phyloP scores from a whole-genome alignment of 1,140 invertebrate genomes.

The Drosophila ananassae region DNA sequence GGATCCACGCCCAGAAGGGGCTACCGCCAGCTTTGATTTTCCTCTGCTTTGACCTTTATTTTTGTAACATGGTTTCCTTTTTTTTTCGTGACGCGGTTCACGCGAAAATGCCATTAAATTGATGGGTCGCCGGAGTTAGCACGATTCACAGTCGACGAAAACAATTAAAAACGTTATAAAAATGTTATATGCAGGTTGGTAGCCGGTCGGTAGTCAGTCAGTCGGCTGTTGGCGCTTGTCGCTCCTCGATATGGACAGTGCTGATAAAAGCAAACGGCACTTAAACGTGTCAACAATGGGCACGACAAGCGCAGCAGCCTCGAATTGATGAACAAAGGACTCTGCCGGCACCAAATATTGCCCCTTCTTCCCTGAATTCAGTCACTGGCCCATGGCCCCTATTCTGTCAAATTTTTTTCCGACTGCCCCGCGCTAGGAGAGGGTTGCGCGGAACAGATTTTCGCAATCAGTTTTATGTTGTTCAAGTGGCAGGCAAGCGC shows the following conservation, averaged over 20 bases:
- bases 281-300: constrained; percentile 81
- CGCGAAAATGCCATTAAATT: constrained; percentile 80
- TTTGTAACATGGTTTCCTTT: neutral
- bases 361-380: neutral
- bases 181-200: constrained; percentile 72
- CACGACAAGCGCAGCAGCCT: constrained; percentile 71
- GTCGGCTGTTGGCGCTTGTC: constrained; percentile 14
- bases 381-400: neutral
- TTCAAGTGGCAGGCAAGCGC: constrained; percentile 64
- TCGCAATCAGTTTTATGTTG: constrained; percentile 80
- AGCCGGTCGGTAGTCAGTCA: constrained; percentile 12
- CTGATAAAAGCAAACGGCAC: constrained; percentile 81
- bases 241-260: constrained; percentile 55
- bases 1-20: neutral
- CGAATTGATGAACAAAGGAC: constrained; percentile 65
- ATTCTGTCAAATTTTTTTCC: constrained; percentile 33
- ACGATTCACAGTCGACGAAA: constrained; percentile 72
- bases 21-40: constrained; percentile 58
- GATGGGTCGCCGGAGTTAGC: constrained; percentile 55
- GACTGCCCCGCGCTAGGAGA: constrained; percentile 13
- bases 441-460: constrained; percentile 69
- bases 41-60: constrained; percentile 1
- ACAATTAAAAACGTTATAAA: constrained; percentile 82
- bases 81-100: constrained; percentile 39
- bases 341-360: constrained; percentile 40